phyloP scores from a whole-genome alignment of 2,888 invertebrate genomes.

The Asteroscopus sphinx region DNA sequence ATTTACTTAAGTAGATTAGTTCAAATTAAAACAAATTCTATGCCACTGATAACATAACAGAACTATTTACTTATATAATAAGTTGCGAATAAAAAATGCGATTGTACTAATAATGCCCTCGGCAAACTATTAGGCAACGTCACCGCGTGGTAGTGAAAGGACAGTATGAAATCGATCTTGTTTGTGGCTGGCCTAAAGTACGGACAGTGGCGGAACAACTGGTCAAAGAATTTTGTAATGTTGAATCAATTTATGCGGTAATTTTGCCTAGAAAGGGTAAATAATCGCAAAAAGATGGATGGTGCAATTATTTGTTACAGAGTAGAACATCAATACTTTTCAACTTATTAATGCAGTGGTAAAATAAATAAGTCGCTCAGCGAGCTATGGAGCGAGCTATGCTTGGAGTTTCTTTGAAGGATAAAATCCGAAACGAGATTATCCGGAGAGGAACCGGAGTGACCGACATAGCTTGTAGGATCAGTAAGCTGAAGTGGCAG shows the following conservation, averaged over 20 bases:
- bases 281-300: constrained; percentile 30
- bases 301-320: constrained; percentile 7
- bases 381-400: too few relatives aligned
- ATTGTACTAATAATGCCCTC: constrained; percentile 57
- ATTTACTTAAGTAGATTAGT: not conserved
- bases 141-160: constrained; percentile 75
- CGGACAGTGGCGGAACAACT: constrained; percentile 35
- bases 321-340: too few relatives aligned
- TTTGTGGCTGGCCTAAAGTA: constrained; percentile 56
- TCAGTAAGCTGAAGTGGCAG: too few relatives aligned
- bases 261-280: constrained; percentile 29
- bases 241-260: constrained; percentile 41
- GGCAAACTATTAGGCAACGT: constrained; percentile 65
- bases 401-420: too few relatives aligned
- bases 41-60: constrained; percentile 20
- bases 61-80: constrained; percentile 33
- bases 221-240: constrained; percentile 33
- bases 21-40: not conserved
- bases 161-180: constrained; percentile 72
- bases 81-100: constrained; percentile 44
- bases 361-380: too few relatives aligned
- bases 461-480: too few relatives aligned
- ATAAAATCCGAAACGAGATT: too few relatives aligned
- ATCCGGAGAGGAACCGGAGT: too few relatives aligned
- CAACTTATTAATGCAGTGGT: too few relatives aligned